Evolutionary conservation across 2,888 invertebrate species (phyloP), one percentile per base, ranked within the genome.

Genomic region (Habrosyne pyritoides): DNA sequence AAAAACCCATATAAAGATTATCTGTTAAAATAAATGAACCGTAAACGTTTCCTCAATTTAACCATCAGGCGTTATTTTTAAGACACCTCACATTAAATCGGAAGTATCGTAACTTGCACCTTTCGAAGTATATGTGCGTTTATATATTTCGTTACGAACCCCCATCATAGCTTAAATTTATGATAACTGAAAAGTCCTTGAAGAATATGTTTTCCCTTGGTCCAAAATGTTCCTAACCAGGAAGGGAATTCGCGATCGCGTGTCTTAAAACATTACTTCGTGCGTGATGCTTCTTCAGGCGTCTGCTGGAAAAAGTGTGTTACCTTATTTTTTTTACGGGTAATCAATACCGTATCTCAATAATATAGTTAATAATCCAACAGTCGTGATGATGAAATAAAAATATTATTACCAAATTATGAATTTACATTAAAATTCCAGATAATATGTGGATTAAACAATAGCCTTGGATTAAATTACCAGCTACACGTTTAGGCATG

Each of bases 171-270:
- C 64, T 62, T 68, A 59, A 69, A 76, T 63, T 75, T 78, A 76
- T 73, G 61, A 71, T 71, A 67, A 73, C 71, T 73, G 71, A 61
- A 64, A 71, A 75, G 83, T 86, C 87, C 89, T 87, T 89, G 88
- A 88, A 81, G 64, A 62, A 81, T 81, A 83, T 73, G 78, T 75
- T 77, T 73, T 63, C 64, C 59, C 54, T 61, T 59, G 59, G 56
- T 60, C 57, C 56, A 64, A 60, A 61, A 54, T 58, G 60, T 60
- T 65, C 55, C 69, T 69, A 77, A 86, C 77, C 87, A 86, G 89
- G 89, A 89, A 89, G 80, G 67, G 71, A 73, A 69, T 67, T 63
- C 62, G 69, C 67, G 63, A 71, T 89, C 77, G 89, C 89, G 87
- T 89, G 88, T 68, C 66, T 57, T 55, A 57, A 52, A 63, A 72